These are phyloP conservation scores for Macrophya alboannulata DNA, from an alignment of 2,888 invertebrate species.

Conservation along the genomic window DNA sequence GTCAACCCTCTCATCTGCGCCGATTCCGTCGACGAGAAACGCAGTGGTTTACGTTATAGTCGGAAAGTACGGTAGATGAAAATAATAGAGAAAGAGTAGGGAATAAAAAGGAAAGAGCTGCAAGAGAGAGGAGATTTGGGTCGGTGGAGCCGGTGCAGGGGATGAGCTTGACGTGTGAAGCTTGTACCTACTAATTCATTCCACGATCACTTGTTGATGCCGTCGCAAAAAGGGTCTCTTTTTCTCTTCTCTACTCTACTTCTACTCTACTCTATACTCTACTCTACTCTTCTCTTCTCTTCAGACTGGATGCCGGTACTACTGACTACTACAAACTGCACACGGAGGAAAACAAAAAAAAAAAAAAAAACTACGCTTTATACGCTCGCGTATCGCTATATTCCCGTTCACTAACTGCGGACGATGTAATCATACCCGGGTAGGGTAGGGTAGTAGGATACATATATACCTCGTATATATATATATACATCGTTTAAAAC, in stretches of 20 bases:
- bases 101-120: conserved; percentile 26
- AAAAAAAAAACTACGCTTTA: neutral
- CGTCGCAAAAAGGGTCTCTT: conserved; percentile 55
- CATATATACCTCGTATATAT: neutral
- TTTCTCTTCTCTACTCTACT: neutral
- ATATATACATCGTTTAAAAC: neutral
- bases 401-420: conserved; percentile 4
- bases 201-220: conserved; percentile 58
- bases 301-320: neutral
- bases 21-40: neutral
- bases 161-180: conserved; percentile 55
- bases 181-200: conserved; percentile 58
- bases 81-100: neutral
- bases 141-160: conserved; percentile 24
- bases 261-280: neutral
- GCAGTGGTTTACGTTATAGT: neutral
- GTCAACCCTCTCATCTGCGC: conserved; percentile 23
- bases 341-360: neutral
- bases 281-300: neutral
- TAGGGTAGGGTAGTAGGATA: neutral
- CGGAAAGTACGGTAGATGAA: no score
- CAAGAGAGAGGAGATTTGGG: conserved; percentile 38
- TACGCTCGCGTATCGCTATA: neutral
- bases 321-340: neutral
- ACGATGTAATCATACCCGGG: conserved; percentile 32